Evolutionary conservation across 2,888 invertebrate species (phyloP).

Genomic region (Thecocarcelia acutangulata): DNA sequence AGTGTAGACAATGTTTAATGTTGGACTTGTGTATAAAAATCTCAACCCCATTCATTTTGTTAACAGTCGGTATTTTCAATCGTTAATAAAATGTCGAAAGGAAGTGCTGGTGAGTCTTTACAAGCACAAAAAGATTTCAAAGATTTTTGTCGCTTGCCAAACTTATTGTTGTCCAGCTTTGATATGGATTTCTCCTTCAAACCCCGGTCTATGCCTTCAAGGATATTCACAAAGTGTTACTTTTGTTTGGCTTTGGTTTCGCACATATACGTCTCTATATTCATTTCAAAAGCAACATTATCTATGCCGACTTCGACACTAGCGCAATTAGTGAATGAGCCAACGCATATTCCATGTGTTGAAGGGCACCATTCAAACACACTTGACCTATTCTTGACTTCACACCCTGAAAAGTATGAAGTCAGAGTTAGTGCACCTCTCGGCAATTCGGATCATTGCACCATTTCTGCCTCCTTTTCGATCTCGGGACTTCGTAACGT

Average conservation of each 20-base stretch:
- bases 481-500: too few species aligned
- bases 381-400: too few species aligned
- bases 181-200: slow-evolving; percentile 45
- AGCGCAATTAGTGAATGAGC: too few species aligned
- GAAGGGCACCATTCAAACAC: too few species aligned
- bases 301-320: not conserved
- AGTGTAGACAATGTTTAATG: not conserved
- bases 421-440: too few species aligned
- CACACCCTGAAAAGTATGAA: too few species aligned
- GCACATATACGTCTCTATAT: slow-evolving; percentile 22
- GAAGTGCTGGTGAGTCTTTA: slow-evolving; percentile 11
- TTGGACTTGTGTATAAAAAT: not conserved
- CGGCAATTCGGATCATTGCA: too few species aligned
- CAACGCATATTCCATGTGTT: too few species aligned
- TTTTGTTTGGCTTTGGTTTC: not conserved
- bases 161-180: slow-evolving; percentile 25
- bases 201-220: not conserved
- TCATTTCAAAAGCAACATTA: slow-evolving; percentile 29
- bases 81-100: slow-evolving; percentile 33
- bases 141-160: slow-evolving; percentile 65
- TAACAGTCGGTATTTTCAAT: slow-evolving; percentile 31
- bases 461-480: too few species aligned
- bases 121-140: slow-evolving; percentile 45
- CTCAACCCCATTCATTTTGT: not conserved
- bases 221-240: slow-evolving; percentile 5